Percentiles rank a stretch among this genome's conserved stretches.
These are phyloP conservation scores for Silvanus unidentatus DNA, from an alignment of 2,888 invertebrate genomes.

Conservation along the genomic window DNA sequence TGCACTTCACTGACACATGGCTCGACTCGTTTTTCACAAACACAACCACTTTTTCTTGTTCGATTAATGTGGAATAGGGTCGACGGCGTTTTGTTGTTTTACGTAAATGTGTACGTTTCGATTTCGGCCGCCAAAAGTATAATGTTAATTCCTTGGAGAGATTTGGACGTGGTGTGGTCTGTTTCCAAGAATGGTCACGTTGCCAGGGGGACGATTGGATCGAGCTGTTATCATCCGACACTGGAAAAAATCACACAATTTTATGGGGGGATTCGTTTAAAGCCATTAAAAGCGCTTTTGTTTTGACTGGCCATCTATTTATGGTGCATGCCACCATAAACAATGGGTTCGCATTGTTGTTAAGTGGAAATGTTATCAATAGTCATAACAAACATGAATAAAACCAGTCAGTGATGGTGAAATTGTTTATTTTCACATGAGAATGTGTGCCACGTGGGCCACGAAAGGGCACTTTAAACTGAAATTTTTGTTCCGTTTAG, in stretches of 20 bases:
- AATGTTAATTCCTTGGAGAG: slow-evolving; percentile 69
- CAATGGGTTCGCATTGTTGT: no score
- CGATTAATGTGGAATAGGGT: slow-evolving; percentile 50
- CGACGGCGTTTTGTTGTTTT: slow-evolving; percentile 54
- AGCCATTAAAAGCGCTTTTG: no score
- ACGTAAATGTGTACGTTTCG: slow-evolving; percentile 34
- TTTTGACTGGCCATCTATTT: no score
- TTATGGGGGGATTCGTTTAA: background rate
- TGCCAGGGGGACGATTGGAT: slow-evolving; percentile 88
- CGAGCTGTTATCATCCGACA: slow-evolving; percentile 86
- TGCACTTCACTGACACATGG: slow-evolving; percentile 13
- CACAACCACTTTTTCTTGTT: background rate
- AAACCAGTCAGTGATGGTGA: no score
- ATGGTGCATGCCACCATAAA: no score
- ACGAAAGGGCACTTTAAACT: no score
- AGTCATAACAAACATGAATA: no score
- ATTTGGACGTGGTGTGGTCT: slow-evolving; percentile 67
- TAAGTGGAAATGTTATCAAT: no score
- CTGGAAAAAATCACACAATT: slow-evolving; percentile 41
- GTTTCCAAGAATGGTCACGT: slow-evolving; percentile 86
- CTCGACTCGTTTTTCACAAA: background rate
- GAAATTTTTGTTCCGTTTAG: no score
- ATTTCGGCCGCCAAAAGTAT: slow-evolving; percentile 58
- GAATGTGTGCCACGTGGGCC: no score
- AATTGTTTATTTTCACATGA: no score